phyloP scores from a whole-genome alignment of 2,888 invertebrate genomes.

The Entomobrya proxima region DNA sequence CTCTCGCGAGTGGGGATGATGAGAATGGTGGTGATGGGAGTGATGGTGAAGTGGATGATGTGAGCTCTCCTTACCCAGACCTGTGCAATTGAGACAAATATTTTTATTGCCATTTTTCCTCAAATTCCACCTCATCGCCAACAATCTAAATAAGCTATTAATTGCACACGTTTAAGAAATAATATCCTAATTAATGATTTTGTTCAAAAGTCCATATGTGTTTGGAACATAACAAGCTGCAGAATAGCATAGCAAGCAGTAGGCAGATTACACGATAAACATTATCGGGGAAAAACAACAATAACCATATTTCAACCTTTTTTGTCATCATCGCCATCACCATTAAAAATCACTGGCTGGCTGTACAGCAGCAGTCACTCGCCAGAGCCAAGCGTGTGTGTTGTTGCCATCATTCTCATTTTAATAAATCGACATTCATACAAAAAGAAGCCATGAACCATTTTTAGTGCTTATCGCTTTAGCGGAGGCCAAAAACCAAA shows the following conservation, averaged over 20 bases:
- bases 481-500: background rate
- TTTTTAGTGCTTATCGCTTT: background rate
- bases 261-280: too few relatives aligned
- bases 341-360: conserved; percentile 24
- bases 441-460: conserved; percentile 10
- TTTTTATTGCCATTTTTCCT: background rate
- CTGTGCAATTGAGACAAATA: conserved; percentile 60
- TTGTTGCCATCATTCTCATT: conserved; percentile 13
- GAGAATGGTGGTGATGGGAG: conserved; percentile 63
- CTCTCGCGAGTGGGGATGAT: conserved; percentile 65
- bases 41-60: conserved; percentile 48
- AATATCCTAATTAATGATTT: background rate
- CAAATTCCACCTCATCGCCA: background rate
- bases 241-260: background rate
- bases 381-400: conserved; percentile 5
- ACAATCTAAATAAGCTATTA: conserved; percentile 20
- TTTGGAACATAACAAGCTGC: background rate
- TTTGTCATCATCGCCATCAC: background rate
- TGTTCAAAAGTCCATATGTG: background rate
- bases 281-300: background rate
- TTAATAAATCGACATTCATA: conserved; percentile 46
- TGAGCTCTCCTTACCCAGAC: conserved; percentile 72
- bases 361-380: conserved; percentile 14
- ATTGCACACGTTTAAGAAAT: background rate
- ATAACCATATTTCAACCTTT: conserved; percentile 16